Evolutionary conservation across 2,113 vertebrate genomes (phyloP).

Genomic region (Gavia stellata): DNA sequence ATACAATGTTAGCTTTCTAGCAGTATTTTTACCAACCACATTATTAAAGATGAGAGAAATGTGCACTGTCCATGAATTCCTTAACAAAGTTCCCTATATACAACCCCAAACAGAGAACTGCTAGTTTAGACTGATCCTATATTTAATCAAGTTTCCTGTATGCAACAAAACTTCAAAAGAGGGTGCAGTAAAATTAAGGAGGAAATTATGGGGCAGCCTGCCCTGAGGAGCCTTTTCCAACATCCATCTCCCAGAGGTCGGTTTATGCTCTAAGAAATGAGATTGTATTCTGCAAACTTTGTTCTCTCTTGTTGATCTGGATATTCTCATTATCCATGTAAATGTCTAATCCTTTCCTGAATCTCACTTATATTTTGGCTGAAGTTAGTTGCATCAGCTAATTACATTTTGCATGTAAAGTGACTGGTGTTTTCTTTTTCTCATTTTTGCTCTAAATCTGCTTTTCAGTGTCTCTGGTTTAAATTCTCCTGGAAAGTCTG

Average conservation of each 20-base stretch:
- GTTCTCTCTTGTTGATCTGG: not conserved
- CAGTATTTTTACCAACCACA: not conserved
- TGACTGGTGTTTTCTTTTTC: not conserved
- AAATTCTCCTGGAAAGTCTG: not conserved
- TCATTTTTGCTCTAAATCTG: not conserved
- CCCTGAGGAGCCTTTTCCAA: not conserved
- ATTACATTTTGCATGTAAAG: not conserved
- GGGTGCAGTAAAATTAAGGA: not conserved
- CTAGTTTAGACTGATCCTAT: not conserved
- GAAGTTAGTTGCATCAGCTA: not conserved
- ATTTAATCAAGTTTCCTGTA: not conserved
- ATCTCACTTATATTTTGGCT: not conserved
- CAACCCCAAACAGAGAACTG: not conserved
- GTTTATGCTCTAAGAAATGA: not conserved
- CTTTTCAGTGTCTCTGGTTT: not conserved
- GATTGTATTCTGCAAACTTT: not conserved
- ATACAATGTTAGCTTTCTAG: not conserved
- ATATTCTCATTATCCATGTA: not conserved
- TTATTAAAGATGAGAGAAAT: not conserved
- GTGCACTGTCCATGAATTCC: not conserved
- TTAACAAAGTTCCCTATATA: not conserved
- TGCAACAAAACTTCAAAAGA: not conserved
- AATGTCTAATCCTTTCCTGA: not conserved
- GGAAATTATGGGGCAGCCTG: not conserved
- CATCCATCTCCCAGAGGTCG: not conserved